Base-by-base conservation (phyloP, 2,797 vertebrate genomes). In the Gila robusta region DNA sequence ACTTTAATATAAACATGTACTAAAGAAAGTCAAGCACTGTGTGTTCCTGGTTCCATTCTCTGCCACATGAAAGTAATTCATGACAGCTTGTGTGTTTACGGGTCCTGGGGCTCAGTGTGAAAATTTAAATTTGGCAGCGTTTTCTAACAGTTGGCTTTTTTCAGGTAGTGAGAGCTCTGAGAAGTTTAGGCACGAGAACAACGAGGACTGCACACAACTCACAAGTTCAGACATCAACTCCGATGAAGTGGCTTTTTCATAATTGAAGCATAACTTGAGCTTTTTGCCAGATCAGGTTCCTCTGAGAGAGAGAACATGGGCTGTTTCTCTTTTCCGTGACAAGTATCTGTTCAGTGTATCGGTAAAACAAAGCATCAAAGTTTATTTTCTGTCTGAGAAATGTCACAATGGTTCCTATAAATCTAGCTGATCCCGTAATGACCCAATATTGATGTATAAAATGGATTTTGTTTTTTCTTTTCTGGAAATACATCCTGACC, bases 31-130 rank as follows among this genome's bases (percentile, higher is more conserved):
- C 26, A 62, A 89, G 44, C 70, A 79, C 64, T 52, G 1, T 64
- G 54, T 83, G 87, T 74, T 83, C 82, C 74, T 87, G 86, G 82
- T 85, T 86, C 80, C 67, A 74, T 86, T 85, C 83, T 86, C 70
- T 35, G 59, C 86, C 90, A 89, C 84, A 89, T 89, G 73, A 91
- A 91, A 89, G 90, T 80, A 70, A 66, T 86, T 83, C 49, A 49
- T 84, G 85, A 86, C 87, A 89, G 87, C 86, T 84, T 86, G 78
- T 85, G 87, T 89, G 87, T 88, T 85, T 87, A 83, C 82, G 67
- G 59, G 84, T 88, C 82, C 82, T 56, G 80, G 76, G 84, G 88
- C 81, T 86, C 84, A 41, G 67, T 84, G 78, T 86, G 84, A 90
- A 90, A 87, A 89, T 32, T 84, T 17, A 87, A 89, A 89, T 87